A percentile compares a stretch with the other conserved stretches of the same genome.
These are phyloP conservation scores for Brenthis hecate DNA, from an alignment of 2,888 invertebrate species.

Conservation along the genomic window DNA sequence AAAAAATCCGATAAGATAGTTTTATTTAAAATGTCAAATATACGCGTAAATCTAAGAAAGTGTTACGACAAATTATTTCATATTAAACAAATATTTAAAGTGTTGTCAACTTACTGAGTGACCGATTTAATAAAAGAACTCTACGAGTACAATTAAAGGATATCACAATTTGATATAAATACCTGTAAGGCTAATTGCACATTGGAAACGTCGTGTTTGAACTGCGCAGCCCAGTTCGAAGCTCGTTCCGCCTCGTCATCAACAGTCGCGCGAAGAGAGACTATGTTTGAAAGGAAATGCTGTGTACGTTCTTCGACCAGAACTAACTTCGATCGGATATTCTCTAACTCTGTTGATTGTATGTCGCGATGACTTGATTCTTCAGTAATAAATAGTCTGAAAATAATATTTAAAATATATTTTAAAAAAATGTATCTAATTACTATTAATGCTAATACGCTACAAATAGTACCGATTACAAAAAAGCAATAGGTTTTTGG, in stretches of 20 bases:
- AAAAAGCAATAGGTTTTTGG: too few species aligned
- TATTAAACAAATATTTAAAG: too few species aligned
- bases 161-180: slow-evolving; percentile 2
- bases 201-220: slow-evolving; percentile 78
- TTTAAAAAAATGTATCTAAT: too few species aligned
- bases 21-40: too few species aligned
- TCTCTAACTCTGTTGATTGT: slow-evolving; percentile 68
- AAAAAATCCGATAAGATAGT: too few species aligned
- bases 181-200: slow-evolving; percentile 76
- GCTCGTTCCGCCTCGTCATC: slow-evolving; percentile 78
- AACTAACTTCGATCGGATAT: slow-evolving; percentile 67
- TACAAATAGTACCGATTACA: too few species aligned
- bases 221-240: slow-evolving; percentile 76
- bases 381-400: slow-evolving; percentile 64
- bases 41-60: too few species aligned
- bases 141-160: not conserved
- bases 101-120: too few species aligned
- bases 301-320: slow-evolving; percentile 70
- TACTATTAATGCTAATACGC: too few species aligned
- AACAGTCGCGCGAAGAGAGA: slow-evolving; percentile 70
- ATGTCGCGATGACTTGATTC: slow-evolving; percentile 64
- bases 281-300: slow-evolving; percentile 71
- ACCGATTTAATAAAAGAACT: too few species aligned
- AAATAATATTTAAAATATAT: slow-evolving; percentile 11
- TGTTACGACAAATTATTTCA: too few species aligned